These are phyloP conservation scores for Ciona savignyi DNA, from an alignment of 23 tunicate genomes.

Conservation along the genomic window DNA sequence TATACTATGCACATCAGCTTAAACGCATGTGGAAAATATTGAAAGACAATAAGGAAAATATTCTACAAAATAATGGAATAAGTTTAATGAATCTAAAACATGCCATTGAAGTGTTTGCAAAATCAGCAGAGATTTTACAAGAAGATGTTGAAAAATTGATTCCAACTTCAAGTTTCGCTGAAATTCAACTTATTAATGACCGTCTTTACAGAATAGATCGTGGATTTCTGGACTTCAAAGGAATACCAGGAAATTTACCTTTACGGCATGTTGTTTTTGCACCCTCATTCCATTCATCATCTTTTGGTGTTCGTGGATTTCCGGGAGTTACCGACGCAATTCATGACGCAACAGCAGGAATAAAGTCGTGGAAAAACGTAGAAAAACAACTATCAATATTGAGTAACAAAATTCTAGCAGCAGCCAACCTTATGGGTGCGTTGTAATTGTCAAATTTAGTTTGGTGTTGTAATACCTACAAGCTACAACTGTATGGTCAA, in stretches of 20 bases:
- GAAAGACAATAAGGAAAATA: constrained; percentile 12
- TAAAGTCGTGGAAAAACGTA: constrained; percentile 49
- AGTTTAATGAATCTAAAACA: constrained; percentile 13
- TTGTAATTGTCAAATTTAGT: neutral
- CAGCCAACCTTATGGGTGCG: constrained; percentile 32
- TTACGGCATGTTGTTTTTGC: constrained; percentile 81
- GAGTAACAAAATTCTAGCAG: constrained; percentile 59
- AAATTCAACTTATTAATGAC: constrained; percentile 26
- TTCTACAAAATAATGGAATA: constrained; percentile 24
- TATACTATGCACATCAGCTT: constrained; percentile 49
- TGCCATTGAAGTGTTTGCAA: neutral
- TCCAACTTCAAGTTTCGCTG: neutral
- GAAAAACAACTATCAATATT: constrained; percentile 59
- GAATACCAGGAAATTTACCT: constrained; percentile 38
- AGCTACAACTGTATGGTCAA: too few relatives aligned
- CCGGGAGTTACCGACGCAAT: constrained; percentile 67
- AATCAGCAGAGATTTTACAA: neutral
- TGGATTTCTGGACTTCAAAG: constrained; percentile 75
- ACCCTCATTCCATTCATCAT: constrained; percentile 14
- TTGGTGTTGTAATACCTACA: neutral
- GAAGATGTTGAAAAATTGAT: neutral
- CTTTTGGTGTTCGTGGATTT: constrained; percentile 26
- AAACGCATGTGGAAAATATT: constrained; percentile 14
- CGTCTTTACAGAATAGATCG: constrained; percentile 40
- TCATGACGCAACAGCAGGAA: constrained; percentile 22